Evolutionary conservation across 2,888 invertebrate species (phyloP).

Genomic region (Epinotia demarniana): DNA sequence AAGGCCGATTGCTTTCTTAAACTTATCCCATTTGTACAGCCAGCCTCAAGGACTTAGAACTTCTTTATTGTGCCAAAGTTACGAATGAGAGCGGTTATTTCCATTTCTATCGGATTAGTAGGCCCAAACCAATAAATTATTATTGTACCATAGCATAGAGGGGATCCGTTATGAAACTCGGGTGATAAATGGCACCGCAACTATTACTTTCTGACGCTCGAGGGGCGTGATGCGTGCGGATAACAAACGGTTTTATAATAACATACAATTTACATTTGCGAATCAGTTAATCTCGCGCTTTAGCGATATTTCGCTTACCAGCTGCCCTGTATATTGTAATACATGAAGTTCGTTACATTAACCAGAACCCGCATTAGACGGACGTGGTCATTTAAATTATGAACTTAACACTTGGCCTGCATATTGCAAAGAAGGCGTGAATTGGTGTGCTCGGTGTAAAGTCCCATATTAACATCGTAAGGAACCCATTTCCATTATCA

Average conservation of each 20-base stretch:
- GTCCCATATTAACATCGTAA: constrained; percentile 80
- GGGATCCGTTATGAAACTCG: constrained; percentile 63
- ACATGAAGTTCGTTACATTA: constrained; percentile 6
- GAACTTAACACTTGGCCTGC: constrained; percentile 58
- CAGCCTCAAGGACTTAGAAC: constrained; percentile 75
- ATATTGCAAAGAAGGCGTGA: constrained; percentile 72
- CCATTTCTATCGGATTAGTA: constrained; percentile 76
- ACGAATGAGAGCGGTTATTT: constrained; percentile 74
- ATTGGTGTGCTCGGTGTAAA: constrained; percentile 69
- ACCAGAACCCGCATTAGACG: constrained; percentile 42
- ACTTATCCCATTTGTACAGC: constrained; percentile 82
- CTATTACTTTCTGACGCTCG: constrained; percentile 55
- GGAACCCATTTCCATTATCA: constrained; percentile 82
- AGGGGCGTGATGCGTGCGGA: constrained; percentile 46
- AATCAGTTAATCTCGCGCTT: constrained; percentile 34
- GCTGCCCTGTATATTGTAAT: constrained; percentile 17
- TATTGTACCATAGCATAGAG: constrained; percentile 52
- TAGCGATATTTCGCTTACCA: constrained; percentile 9
- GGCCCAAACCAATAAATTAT: constrained; percentile 70
- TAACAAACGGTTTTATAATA: constrained; percentile 44
- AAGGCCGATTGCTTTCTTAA: constrained; percentile 83
- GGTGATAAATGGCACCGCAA: constrained; percentile 63
- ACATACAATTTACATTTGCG: constrained; percentile 39
- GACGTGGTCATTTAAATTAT: constrained; percentile 58
- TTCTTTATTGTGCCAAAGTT: constrained; percentile 80